Evolutionary conservation across 2,113 vertebrate species (phyloP).

Genomic region (Misgurnus anguillicaudatus): DNA sequence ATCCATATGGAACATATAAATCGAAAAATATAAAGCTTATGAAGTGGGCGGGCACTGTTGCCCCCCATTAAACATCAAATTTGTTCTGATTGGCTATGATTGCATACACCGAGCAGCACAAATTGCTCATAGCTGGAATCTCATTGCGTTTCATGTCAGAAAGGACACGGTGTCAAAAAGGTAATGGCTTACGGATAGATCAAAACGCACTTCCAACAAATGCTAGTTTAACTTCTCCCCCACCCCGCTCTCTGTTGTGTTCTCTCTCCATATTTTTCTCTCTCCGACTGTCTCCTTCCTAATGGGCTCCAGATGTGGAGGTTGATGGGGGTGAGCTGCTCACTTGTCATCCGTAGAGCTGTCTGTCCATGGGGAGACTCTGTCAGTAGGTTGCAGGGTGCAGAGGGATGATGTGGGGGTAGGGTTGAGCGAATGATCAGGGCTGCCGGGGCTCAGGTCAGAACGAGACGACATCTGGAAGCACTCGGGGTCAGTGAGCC

Average conservation of each 20-base stretch:
- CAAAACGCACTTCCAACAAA: slow-evolving; percentile 12
- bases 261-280: slow-evolving; percentile 55
- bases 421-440: slow-evolving; percentile 23
- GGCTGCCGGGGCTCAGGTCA: slow-evolving; percentile 50
- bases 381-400: slow-evolving; percentile 40
- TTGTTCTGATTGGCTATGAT: too few species aligned
- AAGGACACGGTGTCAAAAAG: not conserved
- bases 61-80: too few species aligned
- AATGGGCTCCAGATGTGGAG: slow-evolving; percentile 63
- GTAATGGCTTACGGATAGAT: slow-evolving; percentile 29
- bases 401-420: slow-evolving; percentile 51
- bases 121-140: slow-evolving; percentile 8
- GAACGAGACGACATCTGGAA: slow-evolving; percentile 61
- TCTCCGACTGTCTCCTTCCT: slow-evolving; percentile 54
- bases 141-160: not conserved
- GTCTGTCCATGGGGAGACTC: slow-evolving; percentile 56
- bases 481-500: slow-evolving; percentile 60
- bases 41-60: too few species aligned
- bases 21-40: too few species aligned
- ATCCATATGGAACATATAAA: too few species aligned
- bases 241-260: slow-evolving; percentile 9
- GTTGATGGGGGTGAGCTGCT: slow-evolving; percentile 57
- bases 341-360: slow-evolving; percentile 57
- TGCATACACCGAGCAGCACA: too few species aligned
- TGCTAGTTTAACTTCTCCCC: slow-evolving; percentile 17